Conservation (phyloP, 2,888 invertebrate species). For the Aplocera efformata region DNA sequence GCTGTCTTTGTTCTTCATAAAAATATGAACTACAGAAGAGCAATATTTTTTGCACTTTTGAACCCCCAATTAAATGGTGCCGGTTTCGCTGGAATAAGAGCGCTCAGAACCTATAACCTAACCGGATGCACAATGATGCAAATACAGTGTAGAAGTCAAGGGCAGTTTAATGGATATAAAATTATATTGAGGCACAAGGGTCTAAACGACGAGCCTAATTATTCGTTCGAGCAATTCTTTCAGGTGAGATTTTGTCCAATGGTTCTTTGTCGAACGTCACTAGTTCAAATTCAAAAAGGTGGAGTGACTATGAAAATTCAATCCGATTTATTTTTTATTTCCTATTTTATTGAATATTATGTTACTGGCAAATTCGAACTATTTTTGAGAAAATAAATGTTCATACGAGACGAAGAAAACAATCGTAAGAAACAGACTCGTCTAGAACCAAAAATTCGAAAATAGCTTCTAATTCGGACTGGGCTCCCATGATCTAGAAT, state of each 20-base stretch:
- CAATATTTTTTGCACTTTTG: constrained; percentile 82
- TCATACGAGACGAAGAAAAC: too few species aligned
- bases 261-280: too few species aligned
- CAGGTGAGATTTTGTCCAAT: constrained; percentile 58
- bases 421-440: too few species aligned
- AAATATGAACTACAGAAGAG: constrained; percentile 80
- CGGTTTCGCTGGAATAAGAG: constrained; percentile 83
- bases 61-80: constrained; percentile 85
- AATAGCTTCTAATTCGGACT: too few species aligned
- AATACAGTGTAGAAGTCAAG: constrained; percentile 80
- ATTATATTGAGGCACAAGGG: constrained; percentile 81
- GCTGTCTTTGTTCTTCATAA: constrained; percentile 80
- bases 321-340: too few species aligned
- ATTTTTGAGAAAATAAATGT: too few species aligned
- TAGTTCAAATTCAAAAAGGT: too few species aligned
- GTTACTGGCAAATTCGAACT: too few species aligned
- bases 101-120: constrained; percentile 71
- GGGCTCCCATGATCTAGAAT: too few species aligned
- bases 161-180: constrained; percentile 81
- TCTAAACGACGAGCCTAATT: constrained; percentile 77
- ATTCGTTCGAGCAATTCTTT: constrained; percentile 82
- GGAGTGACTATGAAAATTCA: too few species aligned
- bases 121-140: constrained; percentile 69
- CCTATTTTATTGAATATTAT: too few species aligned
- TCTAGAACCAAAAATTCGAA: too few species aligned